Conservation (phyloP, 1,140 invertebrate genomes). For the Lordiphosa mommai region DNA sequence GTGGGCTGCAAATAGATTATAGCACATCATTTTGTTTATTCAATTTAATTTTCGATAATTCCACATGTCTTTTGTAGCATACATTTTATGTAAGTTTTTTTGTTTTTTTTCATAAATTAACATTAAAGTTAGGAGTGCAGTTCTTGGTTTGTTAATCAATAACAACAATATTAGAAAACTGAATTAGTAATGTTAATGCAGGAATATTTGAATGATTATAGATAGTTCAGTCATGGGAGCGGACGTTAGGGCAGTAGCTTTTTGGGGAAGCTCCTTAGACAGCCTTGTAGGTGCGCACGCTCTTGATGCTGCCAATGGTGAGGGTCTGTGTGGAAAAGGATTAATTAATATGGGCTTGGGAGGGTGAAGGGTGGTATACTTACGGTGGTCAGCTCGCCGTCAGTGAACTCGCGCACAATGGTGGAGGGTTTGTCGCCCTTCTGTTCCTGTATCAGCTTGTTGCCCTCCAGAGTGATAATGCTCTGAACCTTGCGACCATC, state of each 20-base stretch:
- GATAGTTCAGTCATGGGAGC: constrained; percentile 53
- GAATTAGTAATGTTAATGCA: constrained; percentile 55
- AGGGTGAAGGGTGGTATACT: constrained; percentile 17
- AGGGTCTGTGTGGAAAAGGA: constrained; percentile 82
- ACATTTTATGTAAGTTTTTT: not conserved
- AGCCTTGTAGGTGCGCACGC: constrained; percentile 86
- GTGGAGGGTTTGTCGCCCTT: constrained; percentile 84
- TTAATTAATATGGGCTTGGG: not conserved
- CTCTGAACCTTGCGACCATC: constrained; percentile 92
- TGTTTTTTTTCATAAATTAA: constrained; percentile 44
- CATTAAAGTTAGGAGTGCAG: constrained; percentile 53
- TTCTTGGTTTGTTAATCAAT: constrained; percentile 56
- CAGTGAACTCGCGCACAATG: constrained; percentile 85
- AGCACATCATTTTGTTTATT: constrained; percentile 59
- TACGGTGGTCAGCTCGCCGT: constrained; percentile 86
- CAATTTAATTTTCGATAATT: constrained; percentile 58
- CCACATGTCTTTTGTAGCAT: constrained; percentile 18
- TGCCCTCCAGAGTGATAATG: constrained; percentile 84
- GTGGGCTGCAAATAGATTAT: constrained; percentile 9
- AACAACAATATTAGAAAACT: constrained; percentile 57
- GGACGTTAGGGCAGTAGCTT: constrained; percentile 6
- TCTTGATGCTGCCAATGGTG: constrained; percentile 86
- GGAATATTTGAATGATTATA: constrained; percentile 41
- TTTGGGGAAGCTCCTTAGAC: constrained; percentile 27
- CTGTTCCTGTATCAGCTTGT: constrained; percentile 86